These are phyloP conservation scores for Drosophila parvula DNA, from an alignment of 1,140 invertebrate species.

Conservation along the genomic window DNA sequence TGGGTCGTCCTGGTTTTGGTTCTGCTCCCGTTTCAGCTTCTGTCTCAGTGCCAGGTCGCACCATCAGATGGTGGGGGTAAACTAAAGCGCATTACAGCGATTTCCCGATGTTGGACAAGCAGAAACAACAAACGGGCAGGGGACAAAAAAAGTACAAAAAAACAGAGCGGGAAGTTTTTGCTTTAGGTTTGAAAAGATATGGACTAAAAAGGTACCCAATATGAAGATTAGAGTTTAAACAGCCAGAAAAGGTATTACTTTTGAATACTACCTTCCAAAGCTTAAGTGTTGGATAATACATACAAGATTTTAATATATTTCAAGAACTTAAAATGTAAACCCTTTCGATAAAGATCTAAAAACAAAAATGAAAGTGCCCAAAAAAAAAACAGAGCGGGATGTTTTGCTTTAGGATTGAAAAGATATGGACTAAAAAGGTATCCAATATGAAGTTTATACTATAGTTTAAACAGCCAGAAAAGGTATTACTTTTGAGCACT, in stretches of 20 bases:
- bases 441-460: not conserved
- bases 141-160: not conserved
- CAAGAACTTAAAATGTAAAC: too few relatives aligned
- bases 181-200: not conserved
- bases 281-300: too few relatives aligned
- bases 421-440: not conserved
- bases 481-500: not conserved
- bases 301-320: too few relatives aligned
- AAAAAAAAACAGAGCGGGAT: constrained; percentile 1
- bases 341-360: too few relatives aligned
- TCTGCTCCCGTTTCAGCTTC: constrained; percentile 18
- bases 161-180: not conserved
- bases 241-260: not conserved
- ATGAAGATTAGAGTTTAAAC: too few relatives aligned
- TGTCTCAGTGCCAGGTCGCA: constrained; percentile 47
- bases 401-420: not conserved
- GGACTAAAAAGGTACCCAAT: not conserved
- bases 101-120: constrained; percentile 56
- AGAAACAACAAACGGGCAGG: constrained; percentile 11
- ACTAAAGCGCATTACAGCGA: constrained; percentile 71
- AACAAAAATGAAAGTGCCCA: too few relatives aligned
- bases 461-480: not conserved
- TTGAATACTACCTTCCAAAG: too few relatives aligned
- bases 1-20: constrained; percentile 17
- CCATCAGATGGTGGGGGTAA: constrained; percentile 81